Conservation (phyloP, 2,113 vertebrate species). For the Peromyscus leucopus region DNA sequence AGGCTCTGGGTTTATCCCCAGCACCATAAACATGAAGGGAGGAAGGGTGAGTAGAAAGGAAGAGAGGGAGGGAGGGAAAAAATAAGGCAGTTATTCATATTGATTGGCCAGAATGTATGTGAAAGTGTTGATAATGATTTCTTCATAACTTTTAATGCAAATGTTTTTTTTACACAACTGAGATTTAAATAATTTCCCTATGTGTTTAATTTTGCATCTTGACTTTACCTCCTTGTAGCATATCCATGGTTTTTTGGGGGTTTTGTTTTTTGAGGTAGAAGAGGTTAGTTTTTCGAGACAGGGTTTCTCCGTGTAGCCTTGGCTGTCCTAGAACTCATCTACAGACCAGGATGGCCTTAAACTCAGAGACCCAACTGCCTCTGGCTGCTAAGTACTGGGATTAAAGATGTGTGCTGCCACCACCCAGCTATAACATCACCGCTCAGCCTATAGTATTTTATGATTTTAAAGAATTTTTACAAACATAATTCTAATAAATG, state of each 20-base stretch:
- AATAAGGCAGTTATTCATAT: background rate
- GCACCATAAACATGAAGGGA: background rate
- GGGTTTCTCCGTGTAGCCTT: background rate
- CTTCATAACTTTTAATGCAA: background rate
- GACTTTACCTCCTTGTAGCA: constrained; percentile 14
- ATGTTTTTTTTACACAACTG: constrained; percentile 46
- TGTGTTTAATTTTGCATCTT: constrained; percentile 52
- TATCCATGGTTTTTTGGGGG: background rate
- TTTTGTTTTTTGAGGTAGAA: background rate
- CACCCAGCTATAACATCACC: background rate
- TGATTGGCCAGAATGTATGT: constrained; percentile 5
- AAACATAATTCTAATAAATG: constrained; percentile 32
- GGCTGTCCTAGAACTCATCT: background rate
- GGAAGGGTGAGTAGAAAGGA: no score
- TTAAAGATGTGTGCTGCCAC: no score
- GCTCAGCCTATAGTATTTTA: background rate
- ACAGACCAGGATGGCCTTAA: background rate
- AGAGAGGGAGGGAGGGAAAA: background rate
- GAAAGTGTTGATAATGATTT: background rate
- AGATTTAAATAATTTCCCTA: constrained; percentile 4
- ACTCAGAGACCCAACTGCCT: no score
- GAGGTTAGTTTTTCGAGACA: background rate
- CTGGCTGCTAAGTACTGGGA: background rate
- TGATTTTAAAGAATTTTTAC: constrained; percentile 30
- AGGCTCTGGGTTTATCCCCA: background rate